Evolutionary conservation across 2,797 vertebrate species (phyloP), one percentile per base, ranked within the genome.

Genomic region (Brachymystax lenok): DNA sequence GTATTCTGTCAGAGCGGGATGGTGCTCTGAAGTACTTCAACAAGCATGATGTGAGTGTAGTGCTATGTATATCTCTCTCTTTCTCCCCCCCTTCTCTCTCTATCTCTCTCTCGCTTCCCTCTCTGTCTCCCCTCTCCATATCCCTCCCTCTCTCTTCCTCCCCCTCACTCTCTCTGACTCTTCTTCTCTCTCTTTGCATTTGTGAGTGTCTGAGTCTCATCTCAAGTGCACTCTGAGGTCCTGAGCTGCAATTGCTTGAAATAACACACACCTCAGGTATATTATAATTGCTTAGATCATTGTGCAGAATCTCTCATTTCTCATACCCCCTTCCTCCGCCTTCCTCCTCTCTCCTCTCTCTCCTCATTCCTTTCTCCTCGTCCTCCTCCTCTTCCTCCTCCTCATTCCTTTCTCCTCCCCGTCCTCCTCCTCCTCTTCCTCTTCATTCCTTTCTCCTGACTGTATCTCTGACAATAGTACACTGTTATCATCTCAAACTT

Each of bases 21-120:
- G 97, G 98, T 0, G 96, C 94, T 3, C 90, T 99, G 85, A 99
- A 98, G 80, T 99, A 99, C 84, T 99, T 97, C 93, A 98, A 97
- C 95, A 97, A 96, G 79, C 96, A 96, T 0, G 97, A 99, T 0
- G 97, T 98, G 87, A 96, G 96, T 83, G 21, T 1, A 56, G 17
- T 56, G 40, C 40, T 5, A 17, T 4, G 17, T 63, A 2, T n/a
- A 2, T 69, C 40, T 17, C 46, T 40, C 50, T 7, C 16, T 71
- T 14, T 69, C 1, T 51, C 54, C 54, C 64, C 56, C 35, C 1
- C 33, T 0, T 16, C 10, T 35, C 35, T 40, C 10, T 27, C 35
- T 71, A 28, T 46, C 68, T 54, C 1, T 56, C 21, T 73, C 7
- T 69, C 16, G 0, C 1, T 27, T 28, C 66, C 30, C 14, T 28